These are phyloP conservation scores for Drosophila formosana DNA, from an alignment of 2,888 invertebrate genomes.

Conservation along the genomic window DNA sequence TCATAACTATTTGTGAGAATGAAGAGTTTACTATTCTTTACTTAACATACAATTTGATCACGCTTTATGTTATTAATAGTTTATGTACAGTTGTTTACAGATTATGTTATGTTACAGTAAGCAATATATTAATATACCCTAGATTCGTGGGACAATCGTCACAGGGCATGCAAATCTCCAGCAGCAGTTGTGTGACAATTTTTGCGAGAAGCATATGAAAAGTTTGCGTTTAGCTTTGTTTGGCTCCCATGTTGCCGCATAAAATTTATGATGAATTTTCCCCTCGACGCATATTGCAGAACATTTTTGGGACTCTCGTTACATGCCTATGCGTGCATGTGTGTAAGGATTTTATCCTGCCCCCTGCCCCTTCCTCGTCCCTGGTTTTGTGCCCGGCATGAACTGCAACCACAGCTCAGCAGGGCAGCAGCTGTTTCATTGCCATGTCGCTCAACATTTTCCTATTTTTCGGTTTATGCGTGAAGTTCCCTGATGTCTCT, in stretches of 20 bases:
- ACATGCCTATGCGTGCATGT: slow-evolving; percentile 70
- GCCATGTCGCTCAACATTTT: slow-evolving; percentile 64
- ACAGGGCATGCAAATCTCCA: slow-evolving; percentile 35
- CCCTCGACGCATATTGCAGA: slow-evolving; percentile 79
- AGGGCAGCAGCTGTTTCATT: slow-evolving; percentile 70
- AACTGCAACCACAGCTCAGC: slow-evolving; percentile 73
- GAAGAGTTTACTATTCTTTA: too few species aligned
- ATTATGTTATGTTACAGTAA: too few species aligned
- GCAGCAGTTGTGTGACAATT: slow-evolving; percentile 61
- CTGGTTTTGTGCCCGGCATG: slow-evolving; percentile 35
- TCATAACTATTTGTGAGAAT: neutral
- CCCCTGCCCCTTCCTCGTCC: neutral
- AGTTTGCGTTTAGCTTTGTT: slow-evolving; percentile 55
- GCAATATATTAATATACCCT: neutral
- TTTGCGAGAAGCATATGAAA: slow-evolving; percentile 69
- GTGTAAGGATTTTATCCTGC: slow-evolving; percentile 23
- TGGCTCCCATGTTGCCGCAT: slow-evolving; percentile 72
- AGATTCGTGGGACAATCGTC: neutral
- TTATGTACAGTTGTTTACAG: too few species aligned
- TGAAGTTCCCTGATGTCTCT: slow-evolving; percentile 58
- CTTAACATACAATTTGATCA: too few species aligned
- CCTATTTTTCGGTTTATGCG: slow-evolving; percentile 66
- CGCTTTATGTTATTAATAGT: too few species aligned
- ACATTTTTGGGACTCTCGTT: slow-evolving; percentile 73
- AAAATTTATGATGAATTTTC: slow-evolving; percentile 81